Percentiles rank a stretch among this genome's conserved stretches.
phyloP scores from a whole-genome alignment of 2,113 vertebrate species.

The Chaenogobius annularis region DNA sequence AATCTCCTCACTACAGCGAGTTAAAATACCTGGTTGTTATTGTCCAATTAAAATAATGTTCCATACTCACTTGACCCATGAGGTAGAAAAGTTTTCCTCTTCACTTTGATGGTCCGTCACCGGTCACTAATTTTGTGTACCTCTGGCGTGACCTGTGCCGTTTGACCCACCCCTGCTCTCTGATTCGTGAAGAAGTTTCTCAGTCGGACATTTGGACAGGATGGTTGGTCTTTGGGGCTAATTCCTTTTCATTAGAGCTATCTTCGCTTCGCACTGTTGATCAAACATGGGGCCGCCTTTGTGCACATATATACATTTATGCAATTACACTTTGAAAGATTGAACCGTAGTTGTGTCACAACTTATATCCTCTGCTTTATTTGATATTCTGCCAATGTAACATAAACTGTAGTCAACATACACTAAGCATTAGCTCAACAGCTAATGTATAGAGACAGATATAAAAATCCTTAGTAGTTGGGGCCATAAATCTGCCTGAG shows the following conservation, averaged over 20 bases:
- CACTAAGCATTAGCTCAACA: conserved; percentile 23
- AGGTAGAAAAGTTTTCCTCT: conserved; percentile 44
- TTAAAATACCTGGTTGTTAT: conserved; percentile 13
- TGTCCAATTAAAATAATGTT: conserved; percentile 66
- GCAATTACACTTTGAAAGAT: conserved; percentile 23
- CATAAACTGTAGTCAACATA: conserved; percentile 31
- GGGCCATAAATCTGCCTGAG: background rate
- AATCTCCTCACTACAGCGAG: background rate
- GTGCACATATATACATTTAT: background rate
- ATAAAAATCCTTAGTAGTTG: conserved; percentile 1
- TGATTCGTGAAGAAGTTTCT: conserved; percentile 46
- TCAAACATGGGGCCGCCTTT: conserved; percentile 68
- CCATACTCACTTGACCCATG: conserved; percentile 44
- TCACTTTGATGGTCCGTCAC: conserved; percentile 59
- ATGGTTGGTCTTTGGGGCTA: conserved; percentile 36
- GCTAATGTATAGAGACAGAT: conserved; percentile 55
- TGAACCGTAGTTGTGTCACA: conserved; percentile 54
- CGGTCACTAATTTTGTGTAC: conserved; percentile 49
- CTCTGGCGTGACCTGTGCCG: conserved; percentile 51
- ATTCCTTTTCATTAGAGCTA: conserved; percentile 68
- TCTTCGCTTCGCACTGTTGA: conserved; percentile 71
- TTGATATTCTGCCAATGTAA: conserved; percentile 66
- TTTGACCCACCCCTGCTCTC: conserved; percentile 29
- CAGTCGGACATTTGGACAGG: conserved; percentile 47
- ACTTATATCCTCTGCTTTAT: conserved; percentile 51